These are phyloP conservation scores for Tringa solitaria DNA, from an alignment of 2,113 vertebrate genomes.

Conservation along the genomic window DNA sequence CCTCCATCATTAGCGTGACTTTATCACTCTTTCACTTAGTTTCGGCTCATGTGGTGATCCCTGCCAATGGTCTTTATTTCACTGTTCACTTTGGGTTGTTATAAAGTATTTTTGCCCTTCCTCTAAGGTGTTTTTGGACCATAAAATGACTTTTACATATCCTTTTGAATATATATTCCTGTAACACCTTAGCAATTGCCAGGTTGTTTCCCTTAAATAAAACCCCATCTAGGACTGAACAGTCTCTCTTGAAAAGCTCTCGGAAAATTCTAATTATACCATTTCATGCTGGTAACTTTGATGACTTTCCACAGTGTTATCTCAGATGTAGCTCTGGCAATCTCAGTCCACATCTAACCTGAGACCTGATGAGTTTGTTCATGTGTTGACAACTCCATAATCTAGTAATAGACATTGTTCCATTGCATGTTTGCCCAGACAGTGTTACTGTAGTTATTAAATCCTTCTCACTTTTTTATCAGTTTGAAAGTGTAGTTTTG, in stretches of 20 bases:
- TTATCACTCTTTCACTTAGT: neutral
- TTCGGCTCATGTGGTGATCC: neutral
- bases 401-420: neutral
- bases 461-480: neutral
- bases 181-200: neutral
- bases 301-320: neutral
- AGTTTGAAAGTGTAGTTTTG: neutral
- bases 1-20: neutral
- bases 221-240: neutral
- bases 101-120: neutral
- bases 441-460: neutral
- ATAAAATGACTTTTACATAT: neutral
- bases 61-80: neutral
- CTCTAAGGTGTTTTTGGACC: neutral
- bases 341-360: neutral
- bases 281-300: neutral
- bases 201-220: neutral
- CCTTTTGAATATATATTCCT: neutral
- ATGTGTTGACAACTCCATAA: neutral
- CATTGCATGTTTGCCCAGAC: neutral
- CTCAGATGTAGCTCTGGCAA: neutral
- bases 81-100: neutral
- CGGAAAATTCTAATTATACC: neutral
- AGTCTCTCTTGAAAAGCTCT: neutral
- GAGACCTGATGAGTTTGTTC: neutral